A percentile compares a stretch with the other conserved stretches of the same genome.
phyloP scores from a whole-genome alignment of 1,140 invertebrate genomes.

The Cryptotermes secundus region DNA sequence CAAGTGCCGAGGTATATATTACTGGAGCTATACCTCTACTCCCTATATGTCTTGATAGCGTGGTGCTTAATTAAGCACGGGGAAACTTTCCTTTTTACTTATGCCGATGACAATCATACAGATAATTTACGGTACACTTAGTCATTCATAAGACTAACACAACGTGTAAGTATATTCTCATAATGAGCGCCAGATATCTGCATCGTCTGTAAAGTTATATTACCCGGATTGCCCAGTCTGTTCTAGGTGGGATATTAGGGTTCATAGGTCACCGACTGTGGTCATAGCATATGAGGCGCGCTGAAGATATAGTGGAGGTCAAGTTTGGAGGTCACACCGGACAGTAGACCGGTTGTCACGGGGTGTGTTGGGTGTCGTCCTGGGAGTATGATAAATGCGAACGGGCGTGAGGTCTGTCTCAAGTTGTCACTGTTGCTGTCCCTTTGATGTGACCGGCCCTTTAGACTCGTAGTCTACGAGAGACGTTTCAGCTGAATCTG shows the following conservation, averaged over 20 bases:
- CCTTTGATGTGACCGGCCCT: too few relatives aligned
- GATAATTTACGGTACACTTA: neutral
- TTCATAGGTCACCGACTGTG: neutral
- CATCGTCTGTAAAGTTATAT: neutral
- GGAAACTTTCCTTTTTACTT: too few relatives aligned
- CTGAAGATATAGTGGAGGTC: conserved; percentile 7
- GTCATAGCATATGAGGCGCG: neutral
- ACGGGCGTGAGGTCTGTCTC: neutral
- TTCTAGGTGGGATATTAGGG: neutral
- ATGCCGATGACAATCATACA: neutral
- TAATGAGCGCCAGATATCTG: neutral
- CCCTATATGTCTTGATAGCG: too few relatives aligned
- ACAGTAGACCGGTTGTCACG: neutral
- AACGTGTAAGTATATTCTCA: neutral
- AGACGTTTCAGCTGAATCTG: too few relatives aligned
- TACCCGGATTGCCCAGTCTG: neutral
- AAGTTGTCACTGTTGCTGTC: neutral
- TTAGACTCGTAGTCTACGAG: too few relatives aligned
- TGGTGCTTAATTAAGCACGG: too few relatives aligned
- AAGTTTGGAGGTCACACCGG: neutral
- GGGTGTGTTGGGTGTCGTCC: neutral
- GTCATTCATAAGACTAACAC: conserved; percentile 5
- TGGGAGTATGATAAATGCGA: neutral
- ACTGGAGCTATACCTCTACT: too few relatives aligned
- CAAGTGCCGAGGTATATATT: too few relatives aligned